Percentiles rank a stretch among this genome's conserved stretches.
Evolutionary conservation across 2,113 vertebrate species (phyloP).

Genomic region (Triplophysa tibetana): DNA sequence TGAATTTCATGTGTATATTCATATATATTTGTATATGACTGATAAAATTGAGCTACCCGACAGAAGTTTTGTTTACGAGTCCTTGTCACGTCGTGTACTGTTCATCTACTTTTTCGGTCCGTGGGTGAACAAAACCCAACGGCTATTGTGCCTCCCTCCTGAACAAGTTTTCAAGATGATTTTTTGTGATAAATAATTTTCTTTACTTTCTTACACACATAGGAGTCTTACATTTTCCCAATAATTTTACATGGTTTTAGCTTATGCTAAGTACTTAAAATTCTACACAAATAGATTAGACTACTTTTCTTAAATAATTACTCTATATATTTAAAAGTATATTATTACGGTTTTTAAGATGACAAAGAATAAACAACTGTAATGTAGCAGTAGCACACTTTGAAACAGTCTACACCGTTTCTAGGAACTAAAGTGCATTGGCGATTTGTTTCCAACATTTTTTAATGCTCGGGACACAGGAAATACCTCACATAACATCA

Average conservation of each 20-base stretch:
- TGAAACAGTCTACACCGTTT: no score
- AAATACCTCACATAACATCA: conserved; percentile 22
- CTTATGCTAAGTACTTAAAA: no score
- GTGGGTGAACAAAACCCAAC: background rate
- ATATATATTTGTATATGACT: background rate
- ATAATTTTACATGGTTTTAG: no score
- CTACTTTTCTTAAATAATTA: no score
- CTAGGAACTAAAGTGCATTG: background rate
- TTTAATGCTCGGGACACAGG: background rate
- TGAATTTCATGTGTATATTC: background rate
- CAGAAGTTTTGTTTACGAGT: conserved; percentile 26
- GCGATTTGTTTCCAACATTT: background rate
- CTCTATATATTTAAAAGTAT: no score
- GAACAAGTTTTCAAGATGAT: background rate
- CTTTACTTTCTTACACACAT: no score
- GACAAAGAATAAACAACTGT: no score
- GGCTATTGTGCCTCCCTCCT: background rate
- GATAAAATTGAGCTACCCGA: background rate
- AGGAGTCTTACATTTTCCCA: no score
- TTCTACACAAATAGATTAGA: background rate
- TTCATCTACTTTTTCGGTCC: background rate
- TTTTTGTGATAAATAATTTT: background rate
- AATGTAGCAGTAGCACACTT: no score
- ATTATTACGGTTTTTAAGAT: no score
- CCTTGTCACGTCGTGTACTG: background rate